These are phyloP conservation scores for Malurus elegans DNA, from an alignment of 2,113 vertebrate species.

Conservation along the genomic window DNA sequence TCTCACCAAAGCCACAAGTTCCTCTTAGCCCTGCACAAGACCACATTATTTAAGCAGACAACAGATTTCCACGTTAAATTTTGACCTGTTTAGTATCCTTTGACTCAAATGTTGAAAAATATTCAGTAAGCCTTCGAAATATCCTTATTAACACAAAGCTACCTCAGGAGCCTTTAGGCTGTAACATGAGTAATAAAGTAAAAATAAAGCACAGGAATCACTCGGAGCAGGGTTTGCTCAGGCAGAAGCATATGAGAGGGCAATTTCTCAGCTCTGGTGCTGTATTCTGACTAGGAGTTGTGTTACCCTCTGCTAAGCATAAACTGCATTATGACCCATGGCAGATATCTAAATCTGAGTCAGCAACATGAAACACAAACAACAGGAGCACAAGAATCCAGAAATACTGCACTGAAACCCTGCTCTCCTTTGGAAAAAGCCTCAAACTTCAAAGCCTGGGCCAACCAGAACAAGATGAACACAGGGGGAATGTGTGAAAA, in stretches of 20 bases:
- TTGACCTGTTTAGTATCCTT: background rate
- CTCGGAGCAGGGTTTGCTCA: background rate
- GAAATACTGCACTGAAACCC: background rate
- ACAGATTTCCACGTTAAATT: background rate
- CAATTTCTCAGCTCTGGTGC: background rate
- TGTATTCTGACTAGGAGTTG: rapidly evolving
- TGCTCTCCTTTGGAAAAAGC: background rate
- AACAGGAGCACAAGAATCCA: background rate
- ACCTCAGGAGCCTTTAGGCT: background rate
- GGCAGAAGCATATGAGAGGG: background rate
- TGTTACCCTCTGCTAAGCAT: background rate
- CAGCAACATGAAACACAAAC: background rate
- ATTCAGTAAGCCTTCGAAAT: background rate
- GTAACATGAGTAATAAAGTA: background rate
- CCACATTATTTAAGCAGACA: background rate
- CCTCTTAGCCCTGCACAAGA: background rate
- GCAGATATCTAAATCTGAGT: background rate
- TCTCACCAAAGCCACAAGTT: background rate
- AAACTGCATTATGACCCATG: background rate
- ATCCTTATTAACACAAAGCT: background rate
- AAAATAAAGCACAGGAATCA: background rate
- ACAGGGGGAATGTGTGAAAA: background rate
- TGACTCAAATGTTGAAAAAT: background rate
- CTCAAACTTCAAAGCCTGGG: background rate
- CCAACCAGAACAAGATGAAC: background rate